Base-by-base conservation (phyloP, 1,140 invertebrate species). In the Gryllus bimaculatus region DNA sequence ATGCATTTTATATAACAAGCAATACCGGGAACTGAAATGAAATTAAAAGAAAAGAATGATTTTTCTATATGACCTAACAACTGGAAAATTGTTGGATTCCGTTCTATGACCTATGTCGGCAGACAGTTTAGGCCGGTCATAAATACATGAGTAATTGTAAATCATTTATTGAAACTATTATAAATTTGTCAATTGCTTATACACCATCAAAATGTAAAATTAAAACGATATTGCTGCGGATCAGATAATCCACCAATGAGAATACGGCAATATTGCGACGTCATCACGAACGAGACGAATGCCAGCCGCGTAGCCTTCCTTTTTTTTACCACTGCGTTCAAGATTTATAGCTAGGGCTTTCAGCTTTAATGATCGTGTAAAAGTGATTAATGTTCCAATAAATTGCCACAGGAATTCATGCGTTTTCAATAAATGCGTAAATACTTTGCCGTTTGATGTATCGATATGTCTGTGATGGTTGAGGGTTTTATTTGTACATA, bases 381-480 rank as follows among this genome's bases (percentile, higher is more conserved):
- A 66, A 66, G 54, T 66, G 54, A 66, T 66, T 66, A 66, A 66
- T 66, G 54, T 66, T 66, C 18, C 54, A 66, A 66, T 66, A 66
- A 66, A 66, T 66, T 66, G 54, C 54, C 54, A 66, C 54, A 66
- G 54, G 54, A 66, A 66, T 66, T 66, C 54, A 66, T 66, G 54
- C 10, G 54, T 66, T 66, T 66, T 66, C 54, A 66, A 66, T 66
- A 66, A 66, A 66, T 66, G 54, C 54, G 54, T 66, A 66, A 66
- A 66, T 66, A 66, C 54, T 66, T 66, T 66, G 54, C 54, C 0
- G 54, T 18, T 39, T 66, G 54, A 66, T 66, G 18, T 66, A 66
- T 66, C 54, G 54, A 66, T 66, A 66, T 66, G 54, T 7, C 54
- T 39, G 54, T 10, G 54, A 66, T 66, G 54, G 18, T 18, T 66